Evolutionary conservation across 1,140 invertebrate species (phyloP), one percentile per base, ranked within the genome.

Genomic region (Eueides isabella): DNA sequence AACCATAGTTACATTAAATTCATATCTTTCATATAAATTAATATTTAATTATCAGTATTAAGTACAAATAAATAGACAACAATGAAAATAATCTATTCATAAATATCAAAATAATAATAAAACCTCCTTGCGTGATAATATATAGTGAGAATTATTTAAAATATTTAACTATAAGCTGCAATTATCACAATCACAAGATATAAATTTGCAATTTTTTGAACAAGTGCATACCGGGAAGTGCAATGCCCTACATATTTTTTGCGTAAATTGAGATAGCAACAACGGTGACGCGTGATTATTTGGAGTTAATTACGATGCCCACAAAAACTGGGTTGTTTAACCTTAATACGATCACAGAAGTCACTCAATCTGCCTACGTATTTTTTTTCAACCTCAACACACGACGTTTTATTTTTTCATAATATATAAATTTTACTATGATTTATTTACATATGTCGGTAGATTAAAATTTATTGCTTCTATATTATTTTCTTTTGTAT

Each of bases 241-340:
- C 71, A 72, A 55, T 72, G 71, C 64, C 62, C 71, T 72, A 72
- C 16, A 44, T 64, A 65, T 72, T 67, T 70, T 70, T 72, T 72
- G 63, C 62, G 70, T 71, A 66, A 72, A 72, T 44, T 61, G 63
- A 72, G 41, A 66, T 72, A 65, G 71, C 63, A 72, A 66, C 71
- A 72, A 63, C 68, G 61, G 38, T 66, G 71, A 72, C 62, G 62
- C 35, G 44, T 72, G 63, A 72, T 48, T 72, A 72, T 72, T 72
- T 72, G 71, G 71, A 72, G 61, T 63, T 70, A 70, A 70, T 70
- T 70, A 70, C 68, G 61, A 55, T 70, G 35, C 61, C 14, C 33
- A 26, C 33, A 41, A 63, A 62, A 63, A 63, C 14, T 63, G 61
- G 61, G 61, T 63, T 63, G 61, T 63, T 63, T 63, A 63, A 63